Evolutionary conservation across 1,140 invertebrate species (phyloP).

Genomic region (Diachasma alloeum): DNA sequence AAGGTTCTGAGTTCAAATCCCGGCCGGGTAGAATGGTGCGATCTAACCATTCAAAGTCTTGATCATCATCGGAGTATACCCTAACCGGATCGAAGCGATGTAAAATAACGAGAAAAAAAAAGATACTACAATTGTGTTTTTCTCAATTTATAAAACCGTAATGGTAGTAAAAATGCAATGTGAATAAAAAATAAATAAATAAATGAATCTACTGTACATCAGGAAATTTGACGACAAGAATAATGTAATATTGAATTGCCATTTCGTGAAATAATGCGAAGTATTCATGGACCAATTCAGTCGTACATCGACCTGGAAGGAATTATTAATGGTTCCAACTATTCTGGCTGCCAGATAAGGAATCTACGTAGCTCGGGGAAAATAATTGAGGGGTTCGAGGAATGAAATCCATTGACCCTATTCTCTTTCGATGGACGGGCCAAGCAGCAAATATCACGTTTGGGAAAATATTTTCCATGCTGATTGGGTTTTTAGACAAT

Average conservation of each 20-base stretch:
- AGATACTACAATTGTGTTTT: too few species aligned
- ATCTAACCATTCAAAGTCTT: too few species aligned
- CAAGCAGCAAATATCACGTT: background rate
- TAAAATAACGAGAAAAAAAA: too few species aligned
- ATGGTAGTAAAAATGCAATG: too few species aligned
- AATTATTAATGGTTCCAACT: slow-evolving; percentile 17
- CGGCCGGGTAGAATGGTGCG: too few species aligned
- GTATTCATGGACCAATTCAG: slow-evolving; percentile 18
- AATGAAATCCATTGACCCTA: background rate
- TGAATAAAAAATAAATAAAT: too few species aligned
- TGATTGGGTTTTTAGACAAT: background rate
- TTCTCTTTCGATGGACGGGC: background rate
- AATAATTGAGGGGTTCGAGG: background rate
- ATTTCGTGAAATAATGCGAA: slow-evolving; percentile 6
- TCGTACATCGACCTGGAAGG: slow-evolving; percentile 22
- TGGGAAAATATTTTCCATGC: background rate
- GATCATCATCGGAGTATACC: too few species aligned
- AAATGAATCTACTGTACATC: too few species aligned
- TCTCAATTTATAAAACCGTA: too few species aligned
- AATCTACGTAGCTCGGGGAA: background rate
- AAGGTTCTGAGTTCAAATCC: too few species aligned
- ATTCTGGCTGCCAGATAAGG: background rate
- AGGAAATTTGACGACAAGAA: background rate
- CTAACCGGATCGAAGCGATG: too few species aligned
- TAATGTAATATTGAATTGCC: background rate